phyloP scores from a whole-genome alignment of 1,140 invertebrate genomes.

The Linepithema humile region DNA sequence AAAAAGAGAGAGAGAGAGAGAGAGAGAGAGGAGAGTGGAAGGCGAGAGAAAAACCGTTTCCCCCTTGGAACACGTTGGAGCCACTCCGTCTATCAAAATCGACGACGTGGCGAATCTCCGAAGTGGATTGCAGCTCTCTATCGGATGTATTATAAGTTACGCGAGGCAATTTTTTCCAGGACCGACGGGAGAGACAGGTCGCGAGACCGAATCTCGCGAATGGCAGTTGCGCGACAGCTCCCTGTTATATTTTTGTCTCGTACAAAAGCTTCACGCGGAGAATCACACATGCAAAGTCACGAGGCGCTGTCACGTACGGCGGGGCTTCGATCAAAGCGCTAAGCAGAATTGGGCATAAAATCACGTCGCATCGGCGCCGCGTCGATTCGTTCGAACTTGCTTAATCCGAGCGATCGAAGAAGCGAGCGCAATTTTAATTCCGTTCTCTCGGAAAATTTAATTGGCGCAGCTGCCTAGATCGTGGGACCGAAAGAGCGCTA shows the following conservation, averaged over 20 bases:
- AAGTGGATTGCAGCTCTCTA: neutral
- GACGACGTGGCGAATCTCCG: slow-evolving; percentile 30
- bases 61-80: slow-evolving; percentile 30
- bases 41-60: slow-evolving; percentile 44
- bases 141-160: slow-evolving; percentile 51
- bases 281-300: slow-evolving; percentile 12
- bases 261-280: slow-evolving; percentile 51
- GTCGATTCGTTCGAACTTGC: neutral
- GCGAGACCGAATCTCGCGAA: slow-evolving; percentile 31
- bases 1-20: neutral
- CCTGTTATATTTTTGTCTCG: slow-evolving; percentile 11
- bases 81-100: slow-evolving; percentile 41
- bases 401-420: neutral
- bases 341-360: slow-evolving; percentile 8
- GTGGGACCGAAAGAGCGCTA: neutral
- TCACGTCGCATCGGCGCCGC: neutral
- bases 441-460: neutral
- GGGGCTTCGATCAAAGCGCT: neutral
- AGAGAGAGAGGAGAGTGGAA: neutral
- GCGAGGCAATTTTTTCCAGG: slow-evolving; percentile 63
- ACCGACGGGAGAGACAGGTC: slow-evolving; percentile 17
- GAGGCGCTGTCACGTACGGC: slow-evolving; percentile 1
- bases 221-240: slow-evolving; percentile 60
- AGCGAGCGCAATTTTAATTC: neutral
- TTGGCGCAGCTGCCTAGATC: neutral